These are phyloP conservation scores for Aleiodes sp. DNA, from an alignment of 1,140 invertebrate species.

Conservation along the genomic window DNA sequence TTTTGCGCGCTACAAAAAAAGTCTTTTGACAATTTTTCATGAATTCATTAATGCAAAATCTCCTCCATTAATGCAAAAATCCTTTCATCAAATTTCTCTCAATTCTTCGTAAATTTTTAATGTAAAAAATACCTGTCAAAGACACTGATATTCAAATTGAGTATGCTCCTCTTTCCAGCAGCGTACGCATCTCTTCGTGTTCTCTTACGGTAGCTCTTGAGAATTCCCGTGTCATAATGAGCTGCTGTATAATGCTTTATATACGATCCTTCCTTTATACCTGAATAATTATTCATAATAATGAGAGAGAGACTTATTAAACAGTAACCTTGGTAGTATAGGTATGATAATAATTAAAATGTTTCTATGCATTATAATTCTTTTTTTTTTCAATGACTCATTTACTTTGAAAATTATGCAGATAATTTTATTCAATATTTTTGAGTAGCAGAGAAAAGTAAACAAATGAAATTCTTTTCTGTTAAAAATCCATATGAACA, in stretches of 20 bases:
- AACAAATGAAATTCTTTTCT: too few relatives aligned
- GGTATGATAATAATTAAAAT: too few relatives aligned
- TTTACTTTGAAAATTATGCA: too few relatives aligned
- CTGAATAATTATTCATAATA: conserved; percentile 27
- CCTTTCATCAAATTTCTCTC: not conserved
- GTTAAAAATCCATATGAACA: too few relatives aligned
- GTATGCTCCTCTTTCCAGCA: conserved; percentile 27
- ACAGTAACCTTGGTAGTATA: too few relatives aligned
- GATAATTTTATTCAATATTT: too few relatives aligned
- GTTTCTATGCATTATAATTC: too few relatives aligned
- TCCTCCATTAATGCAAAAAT: not conserved
- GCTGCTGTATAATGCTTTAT: conserved; percentile 38
- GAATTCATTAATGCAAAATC: not conserved
- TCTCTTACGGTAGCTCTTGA: conserved; percentile 35
- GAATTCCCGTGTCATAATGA: conserved; percentile 36
- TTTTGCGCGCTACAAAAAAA: too few relatives aligned
- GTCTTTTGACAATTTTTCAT: too few relatives aligned
- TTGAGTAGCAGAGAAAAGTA: too few relatives aligned
- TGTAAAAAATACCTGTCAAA: conserved; percentile 38
- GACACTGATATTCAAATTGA: conserved; percentile 37
- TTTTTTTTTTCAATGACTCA: too few relatives aligned
- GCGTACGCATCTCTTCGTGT: conserved; percentile 24
- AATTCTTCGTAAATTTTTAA: not conserved
- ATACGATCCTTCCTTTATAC: conserved; percentile 35
- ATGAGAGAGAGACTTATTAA: too few relatives aligned